phyloP scores from a whole-genome alignment of 2,888 invertebrate genomes.

The Hyles lineata region DNA sequence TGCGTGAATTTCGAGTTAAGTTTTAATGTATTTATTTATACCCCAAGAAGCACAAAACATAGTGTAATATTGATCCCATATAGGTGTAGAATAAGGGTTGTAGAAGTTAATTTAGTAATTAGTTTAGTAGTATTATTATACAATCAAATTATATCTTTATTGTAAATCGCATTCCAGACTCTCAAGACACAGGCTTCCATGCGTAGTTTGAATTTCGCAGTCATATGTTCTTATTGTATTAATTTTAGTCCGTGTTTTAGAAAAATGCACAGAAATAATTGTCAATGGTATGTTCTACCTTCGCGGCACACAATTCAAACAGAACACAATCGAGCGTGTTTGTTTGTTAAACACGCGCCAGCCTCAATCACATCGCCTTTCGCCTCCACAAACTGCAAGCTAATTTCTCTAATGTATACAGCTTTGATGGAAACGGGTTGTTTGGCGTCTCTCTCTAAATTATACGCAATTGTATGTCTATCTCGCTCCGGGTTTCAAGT shows the following conservation, averaged over 20 bases:
- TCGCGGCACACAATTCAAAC: slow-evolving; percentile 36
- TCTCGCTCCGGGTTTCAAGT: slow-evolving; percentile 12
- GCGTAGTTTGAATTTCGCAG: too few species aligned
- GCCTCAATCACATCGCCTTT: slow-evolving; percentile 33
- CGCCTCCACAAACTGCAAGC: slow-evolving; percentile 33
- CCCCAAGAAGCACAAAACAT: too few species aligned
- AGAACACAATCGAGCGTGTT: slow-evolving; percentile 34
- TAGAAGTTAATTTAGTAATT: too few species aligned
- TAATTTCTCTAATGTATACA: slow-evolving; percentile 37
- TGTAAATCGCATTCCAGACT: too few species aligned
- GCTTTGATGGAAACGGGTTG: slow-evolving; percentile 28
- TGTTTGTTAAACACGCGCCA: slow-evolving; percentile 45
- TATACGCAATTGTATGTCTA: not conserved
- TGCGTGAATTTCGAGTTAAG: too few species aligned
- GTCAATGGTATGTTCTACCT: not conserved
- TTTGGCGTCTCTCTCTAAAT: slow-evolving; percentile 12
- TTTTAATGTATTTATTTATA: too few species aligned
- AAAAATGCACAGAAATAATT: not conserved
- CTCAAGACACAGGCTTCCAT: too few species aligned
- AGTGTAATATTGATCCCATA: too few species aligned
- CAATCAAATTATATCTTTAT: too few species aligned
- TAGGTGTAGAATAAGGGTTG: too few species aligned
- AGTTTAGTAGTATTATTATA: too few species aligned
- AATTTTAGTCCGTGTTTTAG: not conserved
- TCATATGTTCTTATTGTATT: too few species aligned